A percentile compares a stretch with the other conserved stretches of the same genome.
phyloP scores from a whole-genome alignment of 2,888 invertebrate genomes.

The Poecilus cupreus region DNA sequence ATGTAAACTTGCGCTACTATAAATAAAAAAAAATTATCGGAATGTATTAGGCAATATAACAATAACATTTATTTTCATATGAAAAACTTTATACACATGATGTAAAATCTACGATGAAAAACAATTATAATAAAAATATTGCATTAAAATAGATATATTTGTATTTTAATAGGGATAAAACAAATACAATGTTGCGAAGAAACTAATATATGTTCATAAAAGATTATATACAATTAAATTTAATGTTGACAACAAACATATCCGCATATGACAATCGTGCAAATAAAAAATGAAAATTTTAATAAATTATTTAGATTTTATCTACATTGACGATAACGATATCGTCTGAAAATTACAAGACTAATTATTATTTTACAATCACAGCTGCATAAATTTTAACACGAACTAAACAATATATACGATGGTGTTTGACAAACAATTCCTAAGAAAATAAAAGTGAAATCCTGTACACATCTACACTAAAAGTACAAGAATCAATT shows the following conservation, averaged over 20 bases:
- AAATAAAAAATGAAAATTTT: slow-evolving; percentile 26
- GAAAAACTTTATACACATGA: slow-evolving; percentile 4
- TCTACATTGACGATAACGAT: slow-evolving; percentile 23
- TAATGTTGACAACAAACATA: slow-evolving; percentile 24
- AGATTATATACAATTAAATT: slow-evolving; percentile 23
- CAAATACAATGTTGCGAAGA: slow-evolving; percentile 32
- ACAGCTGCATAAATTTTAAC: slow-evolving; percentile 47
- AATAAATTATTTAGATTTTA: slow-evolving; percentile 39
- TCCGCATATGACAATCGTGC: slow-evolving; percentile 22
- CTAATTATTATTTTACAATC: slow-evolving; percentile 38
- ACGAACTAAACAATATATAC: slow-evolving; percentile 37
- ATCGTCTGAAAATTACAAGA: slow-evolving; percentile 22
- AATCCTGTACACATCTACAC: neutral
- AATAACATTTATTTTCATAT: slow-evolving; percentile 15
- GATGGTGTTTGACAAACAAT: slow-evolving; percentile 11
- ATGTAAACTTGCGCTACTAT: too few relatives aligned
- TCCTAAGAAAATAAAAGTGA: neutral
- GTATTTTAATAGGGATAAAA: slow-evolving; percentile 24
- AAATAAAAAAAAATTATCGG: neutral
- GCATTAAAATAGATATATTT: slow-evolving; percentile 43
- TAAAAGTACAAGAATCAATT: slow-evolving; percentile 6
- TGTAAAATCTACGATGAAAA: neutral
- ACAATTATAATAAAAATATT: slow-evolving; percentile 19
- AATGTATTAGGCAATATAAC: slow-evolving; percentile 4
- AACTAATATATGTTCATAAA: slow-evolving; percentile 29